Base-by-base conservation (phyloP, 2,113 vertebrate species). In the Zingel zingel region DNA sequence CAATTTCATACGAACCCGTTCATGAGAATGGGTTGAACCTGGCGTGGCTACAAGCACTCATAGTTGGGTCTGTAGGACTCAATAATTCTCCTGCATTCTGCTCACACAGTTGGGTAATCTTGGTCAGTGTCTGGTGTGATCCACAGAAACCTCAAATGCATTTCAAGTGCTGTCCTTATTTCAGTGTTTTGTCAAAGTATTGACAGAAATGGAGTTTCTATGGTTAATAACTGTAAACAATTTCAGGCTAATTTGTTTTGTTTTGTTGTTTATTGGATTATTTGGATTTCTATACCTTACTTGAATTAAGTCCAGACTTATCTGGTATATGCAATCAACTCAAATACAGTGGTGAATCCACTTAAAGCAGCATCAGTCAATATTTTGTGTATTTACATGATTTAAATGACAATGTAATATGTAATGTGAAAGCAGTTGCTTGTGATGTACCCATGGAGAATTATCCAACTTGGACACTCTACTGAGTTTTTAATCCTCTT, bases 141-240 rank as follows among this genome's bases (percentile, higher is more conserved):
- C 58, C 63, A 56, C 25, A 39, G 30, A 64, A 68, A 33, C 21
- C 19, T 10, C 10, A 51, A 65, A 66, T 16, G 50, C 0, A 82
- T 47, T 82, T 57, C 19, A 61, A 72, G 59, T 18, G 61, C 36
- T 61, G 18, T 19, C 19, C 0, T 36, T 43, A 57, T 68, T 80
- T 56, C 67, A 36, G 36, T 36, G 36, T 7, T 36, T 36, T 6
- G 36, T 36, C 36, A 36, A 36, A 36, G 36, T 36, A 39, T 16
- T 19, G 45, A 33, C 18, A 64, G 9, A 51, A 64, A 56, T 2
- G 5, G 15, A 56, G 58, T 63, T 64, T 51, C 6, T 63, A 5
- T 58, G 57, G 33, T 57, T 4, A 1, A 3, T 13, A 50, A 43
- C 18, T 70, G 25, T 51, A 62, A 71, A 18, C 19, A 16, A 54